Percentiles rank a stretch among this genome's conserved stretches.
Conservation (phyloP, 2,888 invertebrate genomes). For the Leucophenga montana region DNA sequence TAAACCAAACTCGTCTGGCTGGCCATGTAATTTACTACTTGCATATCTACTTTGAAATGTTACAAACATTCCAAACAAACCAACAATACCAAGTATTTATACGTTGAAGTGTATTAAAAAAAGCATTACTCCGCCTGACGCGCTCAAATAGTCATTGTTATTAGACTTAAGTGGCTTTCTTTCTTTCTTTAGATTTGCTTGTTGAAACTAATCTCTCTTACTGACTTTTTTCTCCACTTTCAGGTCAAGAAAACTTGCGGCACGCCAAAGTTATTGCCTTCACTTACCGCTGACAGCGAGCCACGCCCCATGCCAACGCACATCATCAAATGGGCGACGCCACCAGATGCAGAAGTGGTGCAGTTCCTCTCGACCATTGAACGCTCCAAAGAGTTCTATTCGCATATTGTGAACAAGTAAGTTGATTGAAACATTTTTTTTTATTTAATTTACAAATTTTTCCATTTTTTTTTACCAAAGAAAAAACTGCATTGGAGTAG, state of each 20-base stretch:
- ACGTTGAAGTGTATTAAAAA: too few relatives aligned
- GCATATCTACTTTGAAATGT: too few relatives aligned
- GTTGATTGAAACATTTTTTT: slow-evolving; percentile 42
- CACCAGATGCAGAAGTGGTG: slow-evolving; percentile 78
- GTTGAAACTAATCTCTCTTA: neutral
- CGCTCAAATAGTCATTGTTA: too few relatives aligned
- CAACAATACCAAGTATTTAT: too few relatives aligned
- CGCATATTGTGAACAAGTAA: slow-evolving; percentile 83
- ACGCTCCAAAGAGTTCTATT: slow-evolving; percentile 87
- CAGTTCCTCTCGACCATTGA: slow-evolving; percentile 80
- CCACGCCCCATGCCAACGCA: slow-evolving; percentile 72
- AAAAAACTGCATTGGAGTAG: neutral
- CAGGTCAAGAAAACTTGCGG: slow-evolving; percentile 77
- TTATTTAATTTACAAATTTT: neutral
- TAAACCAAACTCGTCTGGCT: too few relatives aligned
- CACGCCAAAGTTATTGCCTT: slow-evolving; percentile 70
- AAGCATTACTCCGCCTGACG: too few relatives aligned
- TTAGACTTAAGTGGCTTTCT: too few relatives aligned
- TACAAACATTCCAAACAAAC: too few relatives aligned
- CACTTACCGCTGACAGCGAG: slow-evolving; percentile 61
- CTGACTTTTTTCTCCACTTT: neutral
- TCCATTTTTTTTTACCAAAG: neutral
- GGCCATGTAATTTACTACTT: too few relatives aligned
- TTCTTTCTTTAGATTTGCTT: too few relatives aligned
- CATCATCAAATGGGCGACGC: slow-evolving; percentile 77